Evolutionary conservation across 2,797 vertebrate species (phyloP).

Genomic region (Oreochromis mossambicus): DNA sequence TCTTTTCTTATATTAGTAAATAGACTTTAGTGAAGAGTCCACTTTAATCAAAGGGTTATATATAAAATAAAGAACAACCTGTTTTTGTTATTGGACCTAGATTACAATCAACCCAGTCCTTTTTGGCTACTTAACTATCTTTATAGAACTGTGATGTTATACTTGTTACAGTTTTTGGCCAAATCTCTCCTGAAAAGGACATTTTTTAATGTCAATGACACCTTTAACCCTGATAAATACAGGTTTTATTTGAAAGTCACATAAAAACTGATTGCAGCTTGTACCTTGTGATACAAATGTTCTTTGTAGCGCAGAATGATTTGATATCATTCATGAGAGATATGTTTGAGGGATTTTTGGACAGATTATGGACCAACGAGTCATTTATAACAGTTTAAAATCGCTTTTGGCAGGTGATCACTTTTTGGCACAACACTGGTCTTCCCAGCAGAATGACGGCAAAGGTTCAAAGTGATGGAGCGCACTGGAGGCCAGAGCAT

Average conservation of each 20-base stretch:
- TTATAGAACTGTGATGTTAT: background rate
- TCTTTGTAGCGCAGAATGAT: background rate
- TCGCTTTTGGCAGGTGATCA: background rate
- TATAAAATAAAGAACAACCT: accelerated
- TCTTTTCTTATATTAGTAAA: background rate
- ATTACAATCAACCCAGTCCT: accelerated
- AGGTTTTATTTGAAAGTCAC: background rate
- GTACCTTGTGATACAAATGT: background rate
- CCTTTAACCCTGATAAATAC: background rate
- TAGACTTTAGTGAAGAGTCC: background rate
- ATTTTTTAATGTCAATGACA: background rate
- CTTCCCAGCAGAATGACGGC: constrained; percentile 5
- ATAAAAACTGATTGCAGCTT: background rate
- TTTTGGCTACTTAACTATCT: background rate
- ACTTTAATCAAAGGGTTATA: accelerated
- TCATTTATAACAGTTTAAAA: background rate
- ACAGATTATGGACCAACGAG: background rate
- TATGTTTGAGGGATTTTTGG: background rate
- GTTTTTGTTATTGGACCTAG: background rate
- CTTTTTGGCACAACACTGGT: background rate
- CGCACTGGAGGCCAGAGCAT: constrained; percentile 23
- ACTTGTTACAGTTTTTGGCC: background rate
- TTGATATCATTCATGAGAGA: background rate
- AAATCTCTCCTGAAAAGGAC: background rate
- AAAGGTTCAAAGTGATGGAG: constrained; percentile 31